phyloP scores from a whole-genome alignment of 2,113 vertebrate genomes.

The Mastomys coucha region DNA sequence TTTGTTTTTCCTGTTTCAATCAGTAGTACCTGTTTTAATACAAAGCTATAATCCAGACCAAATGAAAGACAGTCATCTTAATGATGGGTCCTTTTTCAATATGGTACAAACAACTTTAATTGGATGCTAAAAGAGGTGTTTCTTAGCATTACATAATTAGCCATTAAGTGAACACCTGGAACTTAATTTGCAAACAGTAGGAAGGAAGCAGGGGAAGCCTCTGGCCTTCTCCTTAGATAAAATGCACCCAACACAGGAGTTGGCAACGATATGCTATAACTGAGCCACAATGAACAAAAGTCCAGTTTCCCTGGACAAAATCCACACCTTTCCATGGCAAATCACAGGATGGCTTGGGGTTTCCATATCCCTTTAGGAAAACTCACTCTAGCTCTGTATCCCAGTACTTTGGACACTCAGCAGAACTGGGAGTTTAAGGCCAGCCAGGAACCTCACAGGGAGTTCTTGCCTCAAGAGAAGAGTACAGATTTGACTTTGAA shows the following conservation, averaged over 20 bases:
- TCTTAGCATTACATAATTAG: not conserved
- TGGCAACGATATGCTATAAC: no score
- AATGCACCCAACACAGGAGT: not conserved
- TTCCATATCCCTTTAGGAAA: not conserved
- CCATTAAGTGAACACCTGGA: not conserved
- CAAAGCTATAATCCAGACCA: not conserved
- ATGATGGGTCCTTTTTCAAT: not conserved
- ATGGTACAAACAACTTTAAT: not conserved
- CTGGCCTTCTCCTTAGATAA: not conserved
- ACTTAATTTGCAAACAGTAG: not conserved
- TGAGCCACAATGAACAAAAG: not conserved
- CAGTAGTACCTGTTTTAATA: conserved; percentile 13
- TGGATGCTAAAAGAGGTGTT: not conserved
- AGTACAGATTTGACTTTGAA: not conserved
- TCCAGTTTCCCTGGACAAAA: not conserved
- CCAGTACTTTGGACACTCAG: no score
- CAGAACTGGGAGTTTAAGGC: not conserved
- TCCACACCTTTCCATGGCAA: not conserved
- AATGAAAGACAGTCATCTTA: conserved; percentile 9
- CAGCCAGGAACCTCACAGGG: not conserved
- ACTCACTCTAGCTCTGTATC: no score
- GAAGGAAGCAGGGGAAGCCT: not conserved
- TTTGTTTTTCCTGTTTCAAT: conserved; percentile 47
- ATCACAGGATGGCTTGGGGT: not conserved
- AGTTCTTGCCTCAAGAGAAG: not conserved